Percentiles rank a stretch among this genome's conserved stretches.
These are phyloP conservation scores for Parapsyche elsis DNA, from an alignment of 1,140 invertebrate species.

Conservation along the genomic window DNA sequence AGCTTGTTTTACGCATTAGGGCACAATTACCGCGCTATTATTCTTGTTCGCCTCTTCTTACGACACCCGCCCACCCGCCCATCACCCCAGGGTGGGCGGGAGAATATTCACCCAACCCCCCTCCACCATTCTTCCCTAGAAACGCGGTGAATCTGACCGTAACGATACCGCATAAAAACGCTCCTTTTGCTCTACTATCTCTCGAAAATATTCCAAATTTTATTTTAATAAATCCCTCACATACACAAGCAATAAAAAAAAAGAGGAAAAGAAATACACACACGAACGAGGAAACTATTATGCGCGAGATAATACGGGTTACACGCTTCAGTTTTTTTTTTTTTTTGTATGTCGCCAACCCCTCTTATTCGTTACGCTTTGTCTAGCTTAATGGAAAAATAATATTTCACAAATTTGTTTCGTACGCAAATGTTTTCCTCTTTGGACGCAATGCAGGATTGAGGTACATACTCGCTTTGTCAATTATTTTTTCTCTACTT, in stretches of 20 bases:
- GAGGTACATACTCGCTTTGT: no score
- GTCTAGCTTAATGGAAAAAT: slow-evolving; percentile 28
- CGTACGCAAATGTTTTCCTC: neutral
- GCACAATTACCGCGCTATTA: slow-evolving; percentile 54
- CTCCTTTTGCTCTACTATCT: neutral
- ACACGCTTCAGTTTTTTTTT: slow-evolving; percentile 15
- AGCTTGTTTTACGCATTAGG: slow-evolving; percentile 53
- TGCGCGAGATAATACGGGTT: slow-evolving; percentile 23
- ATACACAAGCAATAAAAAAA: neutral
- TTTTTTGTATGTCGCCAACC: no score
- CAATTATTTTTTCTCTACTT: no score
- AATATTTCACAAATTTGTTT: slow-evolving; percentile 17
- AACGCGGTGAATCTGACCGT: neutral
- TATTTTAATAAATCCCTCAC: slow-evolving; percentile 5
- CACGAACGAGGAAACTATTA: slow-evolving; percentile 27
- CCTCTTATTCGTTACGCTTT: slow-evolving; percentile 7
- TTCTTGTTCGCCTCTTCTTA: slow-evolving; percentile 44
- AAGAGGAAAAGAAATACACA: neutral
- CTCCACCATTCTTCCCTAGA: neutral
- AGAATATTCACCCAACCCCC: neutral
- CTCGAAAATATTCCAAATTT: slow-evolving; percentile 5
- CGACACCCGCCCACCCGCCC: neutral
- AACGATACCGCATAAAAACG: slow-evolving; percentile 14
- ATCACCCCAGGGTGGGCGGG: neutral
- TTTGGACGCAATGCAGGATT: no score